Conservation (phyloP, 23 tunicate genomes). For the Styela clava region DNA sequence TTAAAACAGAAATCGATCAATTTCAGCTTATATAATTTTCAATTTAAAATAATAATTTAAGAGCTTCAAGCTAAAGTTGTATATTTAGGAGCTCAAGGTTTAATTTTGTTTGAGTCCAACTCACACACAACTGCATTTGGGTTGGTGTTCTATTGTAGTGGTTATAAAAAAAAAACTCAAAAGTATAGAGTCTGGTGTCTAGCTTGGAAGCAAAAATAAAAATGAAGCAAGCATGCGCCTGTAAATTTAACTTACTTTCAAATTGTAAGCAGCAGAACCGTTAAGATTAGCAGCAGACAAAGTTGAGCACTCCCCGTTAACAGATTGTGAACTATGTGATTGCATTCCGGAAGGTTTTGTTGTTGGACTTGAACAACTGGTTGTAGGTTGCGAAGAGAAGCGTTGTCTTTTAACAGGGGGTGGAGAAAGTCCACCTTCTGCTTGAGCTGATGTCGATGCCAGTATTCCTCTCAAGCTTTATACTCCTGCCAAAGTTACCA, state of each 20-base stretch:
- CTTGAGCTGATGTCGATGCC: constrained; percentile 75
- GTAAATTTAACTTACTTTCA: constrained; percentile 5
- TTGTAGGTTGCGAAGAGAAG: constrained; percentile 7
- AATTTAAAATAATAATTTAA: no score
- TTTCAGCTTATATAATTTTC: no score
- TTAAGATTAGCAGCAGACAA: neutral
- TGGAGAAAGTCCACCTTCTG: constrained; percentile 80
- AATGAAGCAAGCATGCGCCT: no score
- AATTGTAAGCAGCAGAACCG: neutral
- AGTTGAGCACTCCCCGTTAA: constrained; percentile 70
- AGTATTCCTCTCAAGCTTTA: constrained; percentile 42
- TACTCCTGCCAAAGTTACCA: constrained; percentile 23
- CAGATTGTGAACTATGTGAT: constrained; percentile 48
- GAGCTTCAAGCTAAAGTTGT: no score
- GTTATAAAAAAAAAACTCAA: no score
- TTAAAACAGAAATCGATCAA: no score
- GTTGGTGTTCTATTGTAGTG: no score
- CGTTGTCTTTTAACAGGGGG: constrained; percentile 83
- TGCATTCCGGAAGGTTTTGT: constrained; percentile 42
- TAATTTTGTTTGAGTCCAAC: no score
- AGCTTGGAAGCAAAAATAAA: no score
- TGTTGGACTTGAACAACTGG: neutral
- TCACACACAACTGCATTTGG: no score
- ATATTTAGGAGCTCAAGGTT: no score
- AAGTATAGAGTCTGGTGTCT: no score